These are phyloP conservation scores for Hipparchia sbordonii DNA, from an alignment of 2,888 invertebrate genomes.

Conservation along the genomic window DNA sequence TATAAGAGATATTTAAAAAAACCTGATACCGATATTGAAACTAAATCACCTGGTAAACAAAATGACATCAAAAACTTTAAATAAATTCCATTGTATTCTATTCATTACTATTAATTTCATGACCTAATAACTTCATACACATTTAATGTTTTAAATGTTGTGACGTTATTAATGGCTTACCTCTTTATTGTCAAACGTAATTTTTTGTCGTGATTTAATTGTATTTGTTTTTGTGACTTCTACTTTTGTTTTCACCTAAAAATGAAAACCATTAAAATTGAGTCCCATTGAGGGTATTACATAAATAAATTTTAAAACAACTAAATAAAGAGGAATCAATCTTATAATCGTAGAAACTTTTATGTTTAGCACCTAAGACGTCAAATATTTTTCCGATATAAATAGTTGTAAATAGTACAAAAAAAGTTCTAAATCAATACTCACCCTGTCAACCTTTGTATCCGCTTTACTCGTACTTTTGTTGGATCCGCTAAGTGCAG, in stretches of 20 bases:
- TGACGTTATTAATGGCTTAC: slow-evolving; percentile 42
- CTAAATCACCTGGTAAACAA: too few species aligned
- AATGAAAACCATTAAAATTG: not conserved
- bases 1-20: too few species aligned
- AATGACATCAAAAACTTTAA: too few species aligned
- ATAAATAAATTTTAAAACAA: not conserved
- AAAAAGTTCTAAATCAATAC: slow-evolving; percentile 4
- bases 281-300: not conserved
- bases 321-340: not conserved
- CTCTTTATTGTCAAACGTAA: slow-evolving; percentile 65
- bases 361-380: too few species aligned
- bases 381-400: too few species aligned
- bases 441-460: slow-evolving; percentile 53
- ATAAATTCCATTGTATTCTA: too few species aligned
- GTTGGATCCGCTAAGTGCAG: slow-evolving; percentile 47
- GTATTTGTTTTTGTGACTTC: slow-evolving; percentile 42
- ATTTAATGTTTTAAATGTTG: not conserved
- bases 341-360: too few species aligned
- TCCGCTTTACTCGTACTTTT: slow-evolving; percentile 56
- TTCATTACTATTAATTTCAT: too few species aligned
- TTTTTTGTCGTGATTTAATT: slow-evolving; percentile 59
- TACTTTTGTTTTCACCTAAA: slow-evolving; percentile 41
- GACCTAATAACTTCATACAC: too few species aligned
- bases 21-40: too few species aligned
- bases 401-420: not conserved